Evolutionary conservation across 2,113 vertebrate genomes (phyloP).

Genomic region (Emydocephalus ijimae): DNA sequence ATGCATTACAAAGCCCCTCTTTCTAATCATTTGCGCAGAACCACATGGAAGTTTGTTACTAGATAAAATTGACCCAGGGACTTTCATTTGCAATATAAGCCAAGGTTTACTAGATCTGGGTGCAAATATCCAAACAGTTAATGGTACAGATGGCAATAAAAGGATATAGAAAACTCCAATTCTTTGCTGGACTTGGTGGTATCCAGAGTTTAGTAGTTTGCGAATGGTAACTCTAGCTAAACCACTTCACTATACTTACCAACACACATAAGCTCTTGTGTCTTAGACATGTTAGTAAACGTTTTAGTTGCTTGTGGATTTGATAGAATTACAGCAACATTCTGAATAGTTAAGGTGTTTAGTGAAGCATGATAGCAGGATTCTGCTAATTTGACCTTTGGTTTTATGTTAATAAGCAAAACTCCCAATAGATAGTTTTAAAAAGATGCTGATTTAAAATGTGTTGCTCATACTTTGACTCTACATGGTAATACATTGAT

Average conservation of each 20-base stretch:
- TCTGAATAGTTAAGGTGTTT: constrained; percentile 8
- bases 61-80: not conserved
- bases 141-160: not conserved
- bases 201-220: not conserved
- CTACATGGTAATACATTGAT: constrained; percentile 25
- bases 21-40: not conserved
- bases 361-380: constrained; percentile 7
- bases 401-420: constrained; percentile 30
- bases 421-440: constrained; percentile 47
- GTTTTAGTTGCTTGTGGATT: fast-evolving
- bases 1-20: not conserved
- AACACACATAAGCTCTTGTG: not conserved
- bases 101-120: not conserved
- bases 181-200: not conserved
- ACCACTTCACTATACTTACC: not conserved
- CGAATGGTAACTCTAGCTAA: not conserved
- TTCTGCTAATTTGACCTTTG: not conserved
- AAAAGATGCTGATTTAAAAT: constrained; percentile 51
- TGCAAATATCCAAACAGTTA: not conserved
- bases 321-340: not conserved
- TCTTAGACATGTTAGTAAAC: not conserved
- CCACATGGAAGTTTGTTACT: not conserved
- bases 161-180: not conserved
- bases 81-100: not conserved
- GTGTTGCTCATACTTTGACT: not conserved